Evolutionary conservation across 2,888 invertebrate species (phyloP).

Genomic region (Cistogaster globosa): DNA sequence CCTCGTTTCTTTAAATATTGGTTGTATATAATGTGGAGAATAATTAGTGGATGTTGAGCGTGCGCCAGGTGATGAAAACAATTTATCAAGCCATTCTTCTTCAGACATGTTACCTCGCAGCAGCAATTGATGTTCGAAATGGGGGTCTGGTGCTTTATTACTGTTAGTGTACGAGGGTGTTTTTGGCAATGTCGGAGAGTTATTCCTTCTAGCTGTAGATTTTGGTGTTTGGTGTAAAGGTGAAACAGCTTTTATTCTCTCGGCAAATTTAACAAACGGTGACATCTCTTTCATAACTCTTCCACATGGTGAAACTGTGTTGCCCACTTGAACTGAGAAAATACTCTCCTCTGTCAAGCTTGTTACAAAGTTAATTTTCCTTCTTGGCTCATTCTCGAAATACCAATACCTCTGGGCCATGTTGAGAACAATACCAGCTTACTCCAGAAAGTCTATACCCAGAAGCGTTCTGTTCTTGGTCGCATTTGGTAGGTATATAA

Average conservation of each 20-base stretch:
- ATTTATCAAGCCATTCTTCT: slow-evolving; percentile 10
- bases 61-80: slow-evolving; percentile 1
- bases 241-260: neutral
- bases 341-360: neutral
- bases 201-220: too few species aligned
- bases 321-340: too few species aligned
- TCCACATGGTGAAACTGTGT: too few species aligned
- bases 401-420: slow-evolving; percentile 30
- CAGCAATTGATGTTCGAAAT: too few species aligned
- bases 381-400: slow-evolving; percentile 16
- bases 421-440: slow-evolving; percentile 25
- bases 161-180: too few species aligned
- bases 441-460: slow-evolving; percentile 24
- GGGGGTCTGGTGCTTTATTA: too few species aligned
- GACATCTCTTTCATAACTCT: too few species aligned
- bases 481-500: slow-evolving; percentile 10
- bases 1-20: too few species aligned
- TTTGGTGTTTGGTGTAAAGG: slow-evolving; percentile 5
- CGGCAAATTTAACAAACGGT: neutral
- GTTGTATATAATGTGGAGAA: slow-evolving; percentile 10
- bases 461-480: slow-evolving; percentile 5
- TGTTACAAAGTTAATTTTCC: neutral
- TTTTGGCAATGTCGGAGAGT: too few species aligned
- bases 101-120: neutral
- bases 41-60: slow-evolving; percentile 1